phyloP scores from a whole-genome alignment of 2,888 invertebrate species.

The Phymatocera aterrima region DNA sequence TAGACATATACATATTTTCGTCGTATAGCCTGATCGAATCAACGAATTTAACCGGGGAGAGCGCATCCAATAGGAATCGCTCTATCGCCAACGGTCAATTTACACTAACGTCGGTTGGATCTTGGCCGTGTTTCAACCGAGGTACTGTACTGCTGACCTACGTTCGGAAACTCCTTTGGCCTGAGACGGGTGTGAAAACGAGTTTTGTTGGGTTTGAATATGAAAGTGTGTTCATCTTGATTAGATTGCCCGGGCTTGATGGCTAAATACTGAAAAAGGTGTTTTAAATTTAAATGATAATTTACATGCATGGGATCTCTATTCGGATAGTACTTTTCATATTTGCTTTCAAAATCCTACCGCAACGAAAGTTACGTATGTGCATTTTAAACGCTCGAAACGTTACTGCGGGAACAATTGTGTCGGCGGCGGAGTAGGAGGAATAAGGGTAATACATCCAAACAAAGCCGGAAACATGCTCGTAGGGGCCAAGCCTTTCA shows the following conservation, averaged over 20 bases:
- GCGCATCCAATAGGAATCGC: not conserved
- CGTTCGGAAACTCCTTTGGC: not conserved
- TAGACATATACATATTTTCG: not conserved
- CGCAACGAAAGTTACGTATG: conserved; percentile 32
- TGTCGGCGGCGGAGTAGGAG: not conserved
- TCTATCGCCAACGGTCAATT: conserved; percentile 22
- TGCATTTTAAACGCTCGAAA: conserved; percentile 38
- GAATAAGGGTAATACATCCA: conserved; percentile 16
- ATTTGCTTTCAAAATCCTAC: conserved; percentile 40
- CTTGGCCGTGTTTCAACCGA: not conserved
- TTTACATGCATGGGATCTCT: conserved; percentile 36
- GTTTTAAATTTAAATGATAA: conserved; percentile 38
- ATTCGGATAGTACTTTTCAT: conserved; percentile 33
- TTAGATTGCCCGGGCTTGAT: conserved; percentile 34
- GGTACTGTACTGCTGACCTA: conserved; percentile 11
- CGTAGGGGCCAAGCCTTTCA: not conserved
- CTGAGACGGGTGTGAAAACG: conserved; percentile 23
- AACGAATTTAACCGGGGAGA: not conserved
- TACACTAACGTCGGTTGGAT: not conserved
- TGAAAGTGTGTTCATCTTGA: conserved; percentile 25
- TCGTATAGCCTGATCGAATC: not conserved
- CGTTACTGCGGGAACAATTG: conserved; percentile 23
- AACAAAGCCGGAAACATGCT: not conserved
- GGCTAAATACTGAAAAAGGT: conserved; percentile 30
- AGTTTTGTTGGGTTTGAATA: conserved; percentile 24